phyloP scores from a whole-genome alignment of 2,113 vertebrate genomes.

The Eurypyga helias region DNA sequence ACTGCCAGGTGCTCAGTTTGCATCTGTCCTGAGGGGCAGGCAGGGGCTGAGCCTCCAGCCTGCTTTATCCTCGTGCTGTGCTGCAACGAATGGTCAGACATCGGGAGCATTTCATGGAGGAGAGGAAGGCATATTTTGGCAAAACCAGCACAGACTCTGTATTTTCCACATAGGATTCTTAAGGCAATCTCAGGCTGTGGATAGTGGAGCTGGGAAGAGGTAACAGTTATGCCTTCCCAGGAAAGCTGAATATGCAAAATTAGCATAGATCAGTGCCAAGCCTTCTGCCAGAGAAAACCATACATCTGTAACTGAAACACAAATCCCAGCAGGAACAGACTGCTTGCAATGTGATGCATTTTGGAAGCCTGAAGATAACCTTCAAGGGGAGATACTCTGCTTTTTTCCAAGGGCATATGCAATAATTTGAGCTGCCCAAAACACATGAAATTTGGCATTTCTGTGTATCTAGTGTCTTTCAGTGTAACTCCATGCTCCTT shows the following conservation, averaged over 20 bases:
- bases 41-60: background rate
- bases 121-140: background rate
- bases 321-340: background rate
- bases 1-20: background rate
- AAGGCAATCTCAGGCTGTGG: background rate
- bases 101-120: background rate
- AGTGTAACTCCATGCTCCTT: background rate
- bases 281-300: background rate
- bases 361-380: background rate
- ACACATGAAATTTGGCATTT: background rate
- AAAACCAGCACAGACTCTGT: background rate
- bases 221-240: background rate
- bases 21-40: background rate
- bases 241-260: background rate
- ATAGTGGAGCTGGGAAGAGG: background rate
- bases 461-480: background rate
- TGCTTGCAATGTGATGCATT: background rate
- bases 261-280: background rate
- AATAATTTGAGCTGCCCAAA: background rate
- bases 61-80: background rate
- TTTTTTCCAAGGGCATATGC: background rate
- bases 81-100: background rate
- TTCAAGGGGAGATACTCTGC: background rate
- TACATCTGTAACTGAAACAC: background rate
- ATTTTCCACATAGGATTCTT: background rate